Conservation (phyloP, 2,113 vertebrate species). For the Picathartes gymnocephalus region DNA sequence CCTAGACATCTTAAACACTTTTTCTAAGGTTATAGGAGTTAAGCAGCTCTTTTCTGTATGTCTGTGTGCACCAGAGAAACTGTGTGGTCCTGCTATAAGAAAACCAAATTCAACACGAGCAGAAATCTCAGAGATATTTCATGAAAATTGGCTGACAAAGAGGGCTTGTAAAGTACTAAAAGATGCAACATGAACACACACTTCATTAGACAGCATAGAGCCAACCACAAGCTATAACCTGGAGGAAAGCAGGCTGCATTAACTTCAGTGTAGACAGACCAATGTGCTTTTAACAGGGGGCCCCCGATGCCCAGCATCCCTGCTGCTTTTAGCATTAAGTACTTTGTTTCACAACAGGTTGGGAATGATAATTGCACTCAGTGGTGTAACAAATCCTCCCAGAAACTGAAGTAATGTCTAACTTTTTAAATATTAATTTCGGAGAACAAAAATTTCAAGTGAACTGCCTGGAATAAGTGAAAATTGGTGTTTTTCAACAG, state of each 20-base stretch:
- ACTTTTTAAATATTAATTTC: neutral
- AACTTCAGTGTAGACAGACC: neutral
- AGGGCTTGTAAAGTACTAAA: neutral
- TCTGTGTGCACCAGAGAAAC: neutral
- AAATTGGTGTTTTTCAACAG: neutral
- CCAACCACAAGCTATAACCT: neutral
- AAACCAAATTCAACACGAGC: neutral
- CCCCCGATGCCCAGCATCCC: neutral
- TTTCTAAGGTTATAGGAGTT: neutral
- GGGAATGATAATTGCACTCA: neutral
- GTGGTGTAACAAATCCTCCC: neutral
- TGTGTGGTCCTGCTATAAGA: neutral
- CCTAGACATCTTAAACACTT: neutral
- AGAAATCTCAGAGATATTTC: neutral
- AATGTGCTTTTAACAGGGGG: neutral
- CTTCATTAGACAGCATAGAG: slow-evolving; percentile 10
- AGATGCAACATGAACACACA: neutral
- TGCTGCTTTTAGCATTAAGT: neutral
- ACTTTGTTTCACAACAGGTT: neutral
- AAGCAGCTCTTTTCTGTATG: neutral
- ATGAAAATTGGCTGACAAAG: neutral
- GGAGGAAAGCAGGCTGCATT: neutral
- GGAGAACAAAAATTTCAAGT: neutral
- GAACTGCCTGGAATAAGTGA: neutral
- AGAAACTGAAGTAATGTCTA: neutral